phyloP scores from a whole-genome alignment of 1,140 invertebrate species.

The Centruroides sculpturatus region DNA sequence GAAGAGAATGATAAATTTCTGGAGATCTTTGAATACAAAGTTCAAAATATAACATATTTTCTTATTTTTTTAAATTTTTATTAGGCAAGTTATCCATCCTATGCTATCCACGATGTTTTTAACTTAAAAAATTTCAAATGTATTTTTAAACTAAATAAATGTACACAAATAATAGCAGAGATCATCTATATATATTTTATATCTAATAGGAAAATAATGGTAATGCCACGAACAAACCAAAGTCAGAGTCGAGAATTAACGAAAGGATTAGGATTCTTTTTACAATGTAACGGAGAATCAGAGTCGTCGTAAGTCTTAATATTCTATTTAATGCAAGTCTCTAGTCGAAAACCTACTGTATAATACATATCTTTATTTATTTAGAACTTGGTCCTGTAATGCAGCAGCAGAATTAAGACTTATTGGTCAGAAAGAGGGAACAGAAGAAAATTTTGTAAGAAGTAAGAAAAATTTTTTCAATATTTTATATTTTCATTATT shows the following conservation, averaged over 20 bases:
- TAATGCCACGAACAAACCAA: constrained; percentile 70
- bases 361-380: constrained; percentile 3
- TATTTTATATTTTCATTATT: background rate
- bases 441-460: constrained; percentile 55
- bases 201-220: constrained; percentile 75
- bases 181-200: too few species aligned
- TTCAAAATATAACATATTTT: too few species aligned
- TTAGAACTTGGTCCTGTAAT: constrained; percentile 84
- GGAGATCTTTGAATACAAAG: too few species aligned
- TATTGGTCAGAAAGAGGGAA: constrained; percentile 68
- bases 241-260: constrained; percentile 47
- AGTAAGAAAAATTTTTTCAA: constrained; percentile 36
- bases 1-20: too few species aligned
- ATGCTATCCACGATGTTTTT: too few species aligned
- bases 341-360: background rate
- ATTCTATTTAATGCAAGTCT: background rate
- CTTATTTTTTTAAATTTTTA: too few species aligned
- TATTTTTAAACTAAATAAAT: too few species aligned
- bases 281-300: constrained; percentile 76
- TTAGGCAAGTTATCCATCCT: too few species aligned
- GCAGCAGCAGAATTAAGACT: constrained; percentile 82
- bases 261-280: constrained; percentile 68
- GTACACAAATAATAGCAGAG: too few species aligned
- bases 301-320: constrained; percentile 48
- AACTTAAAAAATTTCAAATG: too few species aligned